Evolutionary conservation across 2,797 vertebrate genomes (phyloP).

Genomic region (Poecilia wingei): DNA sequence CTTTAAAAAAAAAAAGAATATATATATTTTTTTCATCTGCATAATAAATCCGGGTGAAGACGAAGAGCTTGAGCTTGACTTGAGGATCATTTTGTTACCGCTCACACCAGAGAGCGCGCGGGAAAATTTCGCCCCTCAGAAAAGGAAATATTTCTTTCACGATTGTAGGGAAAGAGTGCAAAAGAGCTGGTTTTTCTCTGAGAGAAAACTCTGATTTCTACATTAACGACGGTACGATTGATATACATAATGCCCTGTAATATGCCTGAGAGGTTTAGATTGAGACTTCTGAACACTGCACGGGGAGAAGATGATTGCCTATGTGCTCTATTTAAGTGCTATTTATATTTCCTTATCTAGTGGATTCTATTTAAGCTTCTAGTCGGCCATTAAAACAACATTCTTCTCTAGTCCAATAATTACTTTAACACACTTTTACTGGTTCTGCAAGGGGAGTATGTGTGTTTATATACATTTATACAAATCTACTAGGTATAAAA

Average conservation of each 20-base stretch:
- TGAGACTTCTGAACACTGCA: conserved; percentile 65
- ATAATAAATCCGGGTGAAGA: conserved; percentile 77
- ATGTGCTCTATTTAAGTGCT: conserved; percentile 81
- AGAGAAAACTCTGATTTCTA: conserved; percentile 25
- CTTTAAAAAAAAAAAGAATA: conserved; percentile 43
- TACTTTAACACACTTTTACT: conserved; percentile 50
- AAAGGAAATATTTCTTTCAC: conserved; percentile 52
- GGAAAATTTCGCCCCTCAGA: conserved; percentile 23
- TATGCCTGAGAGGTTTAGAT: conserved; percentile 77
- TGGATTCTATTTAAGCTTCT: conserved; percentile 65
- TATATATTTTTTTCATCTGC: conserved; percentile 41
- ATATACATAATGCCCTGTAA: conserved; percentile 74
- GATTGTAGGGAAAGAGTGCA: conserved; percentile 76
- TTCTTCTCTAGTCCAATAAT: conserved; percentile 48
- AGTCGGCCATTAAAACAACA: conserved; percentile 48
- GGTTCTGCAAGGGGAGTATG: conserved; percentile 52
- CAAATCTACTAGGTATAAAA: conserved; percentile 76
- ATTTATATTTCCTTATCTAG: conserved; percentile 58
- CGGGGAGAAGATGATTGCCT: conserved; percentile 74
- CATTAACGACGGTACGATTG: conserved; percentile 55
- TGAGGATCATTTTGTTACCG: conserved; percentile 78
- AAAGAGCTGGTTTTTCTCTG: conserved; percentile 48
- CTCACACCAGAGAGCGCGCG: conserved; percentile 30
- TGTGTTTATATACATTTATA: conserved; percentile 78
- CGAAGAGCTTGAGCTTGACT: conserved; percentile 89